Evolutionary conservation across 2,888 invertebrate genomes (phyloP), one percentile per base, ranked within the genome.

Genomic region (Tinea trinotella): DNA sequence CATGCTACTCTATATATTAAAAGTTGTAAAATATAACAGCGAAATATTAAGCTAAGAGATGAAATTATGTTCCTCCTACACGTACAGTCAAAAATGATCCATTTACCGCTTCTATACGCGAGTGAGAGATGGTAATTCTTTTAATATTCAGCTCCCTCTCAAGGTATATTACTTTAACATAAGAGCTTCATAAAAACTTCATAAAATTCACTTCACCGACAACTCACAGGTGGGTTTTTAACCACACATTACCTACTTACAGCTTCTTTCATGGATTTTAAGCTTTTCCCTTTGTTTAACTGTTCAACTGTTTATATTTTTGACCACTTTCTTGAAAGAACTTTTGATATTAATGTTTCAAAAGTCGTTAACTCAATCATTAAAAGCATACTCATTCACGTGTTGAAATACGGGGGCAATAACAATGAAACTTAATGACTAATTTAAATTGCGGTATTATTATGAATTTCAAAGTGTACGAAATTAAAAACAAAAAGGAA

Each of bases 101-200:
- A 22, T 22, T 22, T 22, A 5, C 22, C 22, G 22, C 22, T 7
- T 5, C 22, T 7, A 22, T 22, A 5, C 22, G 7, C 3, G 7
- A 22, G 30, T 30, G 30, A 30, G 7, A 30, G 30, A 30, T 4
- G 30, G 30, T 30, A 7, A 30, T 30, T 30, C 2, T 30, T 30
- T 30, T 30, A 30, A 30, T 4, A 30, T 30, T 30, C 30, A 30
- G 30, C 30, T 7, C 7, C 30, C n/a, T 30, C 30, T 30, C 30
- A 30, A 7, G 30, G 30, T 30, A 30, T 30, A 30, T 30, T 30
- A 30, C 30, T 40, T 40, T 15, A 40, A 40, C 40, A 3, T 40
- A 15, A 40, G 40, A 15, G 40, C 40, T 40, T 40, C 40, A 40
- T 40, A 40, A 40, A 40, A 40, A 40, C 13, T 40, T 40, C 40